A percentile compares a stretch with the other conserved stretches of the same genome.
Evolutionary conservation across 2,113 vertebrate genomes (phyloP).

Genomic region (Falcunculus frontatus): DNA sequence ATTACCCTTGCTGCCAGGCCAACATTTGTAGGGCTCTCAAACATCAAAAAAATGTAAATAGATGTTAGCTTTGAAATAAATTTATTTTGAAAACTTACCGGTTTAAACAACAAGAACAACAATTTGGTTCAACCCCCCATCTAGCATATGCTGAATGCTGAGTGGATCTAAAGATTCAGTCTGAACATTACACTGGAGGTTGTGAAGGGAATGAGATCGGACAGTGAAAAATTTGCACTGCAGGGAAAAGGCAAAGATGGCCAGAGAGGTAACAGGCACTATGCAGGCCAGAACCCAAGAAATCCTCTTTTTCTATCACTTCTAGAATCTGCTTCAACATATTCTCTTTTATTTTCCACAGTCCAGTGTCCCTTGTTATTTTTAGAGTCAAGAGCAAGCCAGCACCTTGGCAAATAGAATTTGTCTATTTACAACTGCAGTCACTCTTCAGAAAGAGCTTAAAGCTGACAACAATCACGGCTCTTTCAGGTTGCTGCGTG

Average conservation of each 20-base stretch:
- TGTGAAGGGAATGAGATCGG: not conserved
- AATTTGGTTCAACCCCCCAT: not conserved
- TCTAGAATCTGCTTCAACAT: not conserved
- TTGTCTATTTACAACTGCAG: not conserved
- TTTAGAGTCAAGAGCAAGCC: not conserved
- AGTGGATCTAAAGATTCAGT: not conserved
- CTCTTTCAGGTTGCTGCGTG: not conserved
- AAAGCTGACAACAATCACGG: not conserved
- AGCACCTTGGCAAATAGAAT: not conserved
- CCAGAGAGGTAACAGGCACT: fast-evolving
- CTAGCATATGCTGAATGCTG: not conserved
- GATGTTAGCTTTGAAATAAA: not conserved
- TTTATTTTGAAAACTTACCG: not conserved
- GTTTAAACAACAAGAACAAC: not conserved
- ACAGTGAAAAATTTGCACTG: not conserved
- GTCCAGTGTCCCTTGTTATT: not conserved
- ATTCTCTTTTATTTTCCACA: not conserved
- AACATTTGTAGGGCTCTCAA: not conserved
- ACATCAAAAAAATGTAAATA: not conserved
- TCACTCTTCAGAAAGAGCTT: not conserved
- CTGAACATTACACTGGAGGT: not conserved
- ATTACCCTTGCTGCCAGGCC: not conserved
- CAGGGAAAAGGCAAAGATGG: not conserved
- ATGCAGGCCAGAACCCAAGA: not conserved
- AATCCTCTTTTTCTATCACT: not conserved